Evolutionary conservation across 1,140 invertebrate genomes (phyloP).

Genomic region (Danaus plexippus): DNA sequence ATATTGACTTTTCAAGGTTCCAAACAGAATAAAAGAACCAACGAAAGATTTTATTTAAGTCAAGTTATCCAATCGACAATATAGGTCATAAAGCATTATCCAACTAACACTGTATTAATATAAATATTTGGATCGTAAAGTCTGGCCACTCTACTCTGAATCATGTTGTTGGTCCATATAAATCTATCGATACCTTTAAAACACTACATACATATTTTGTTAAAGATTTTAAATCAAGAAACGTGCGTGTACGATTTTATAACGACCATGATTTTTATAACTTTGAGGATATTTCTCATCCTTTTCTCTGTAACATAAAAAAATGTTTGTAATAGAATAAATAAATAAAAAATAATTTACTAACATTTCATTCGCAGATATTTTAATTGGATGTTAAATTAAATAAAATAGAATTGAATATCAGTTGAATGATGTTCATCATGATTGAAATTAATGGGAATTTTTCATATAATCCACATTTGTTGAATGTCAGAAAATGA

Average conservation of each 20-base stretch:
- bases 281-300: constrained; percentile 5
- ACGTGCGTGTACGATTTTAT: constrained; percentile 35
- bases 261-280: constrained; percentile 20
- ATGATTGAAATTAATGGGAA: too few species aligned
- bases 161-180: constrained; percentile 43
- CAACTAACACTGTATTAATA: constrained; percentile 23
- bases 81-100: constrained; percentile 33
- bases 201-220: constrained; percentile 64
- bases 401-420: too few species aligned
- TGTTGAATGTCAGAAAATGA: too few species aligned
- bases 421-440: too few species aligned
- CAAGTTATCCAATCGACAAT: constrained; percentile 5
- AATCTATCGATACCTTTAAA: constrained; percentile 57
- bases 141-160: constrained; percentile 38
- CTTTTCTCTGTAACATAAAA: too few species aligned
- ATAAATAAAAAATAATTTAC: too few species aligned
- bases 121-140: constrained; percentile 54
- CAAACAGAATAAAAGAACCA: constrained; percentile 2
- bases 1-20: background rate
- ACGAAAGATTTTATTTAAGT: too few species aligned
- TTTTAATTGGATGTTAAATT: too few species aligned
- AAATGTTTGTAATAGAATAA: too few species aligned
- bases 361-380: too few species aligned
- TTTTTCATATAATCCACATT: too few species aligned
- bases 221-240: constrained; percentile 54